Base-by-base conservation (phyloP, 2,888 invertebrate genomes). In the Drosophila macrothrix region DNA sequence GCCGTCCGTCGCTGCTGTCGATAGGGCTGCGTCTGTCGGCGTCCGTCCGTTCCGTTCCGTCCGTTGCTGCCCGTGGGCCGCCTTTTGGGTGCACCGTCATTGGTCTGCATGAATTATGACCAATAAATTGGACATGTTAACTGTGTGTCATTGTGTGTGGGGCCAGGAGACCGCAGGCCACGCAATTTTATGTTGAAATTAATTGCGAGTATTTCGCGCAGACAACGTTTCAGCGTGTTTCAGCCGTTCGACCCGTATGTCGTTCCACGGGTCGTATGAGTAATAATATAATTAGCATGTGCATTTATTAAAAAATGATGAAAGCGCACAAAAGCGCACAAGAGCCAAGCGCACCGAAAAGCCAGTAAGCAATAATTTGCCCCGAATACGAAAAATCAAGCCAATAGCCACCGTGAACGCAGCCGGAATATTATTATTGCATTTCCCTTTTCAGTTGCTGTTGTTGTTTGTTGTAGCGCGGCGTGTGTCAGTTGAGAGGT, bases 101-200 rank as follows among this genome's bases (percentile, higher is more conserved):
- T 80, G 81, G 68, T 59, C 59, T 73, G 77, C 89, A 84, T 89
- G 88, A 89, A 84, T 90, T 88, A 89, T 89, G 80, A 76, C 84
- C 90, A 84, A 89, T 90, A 89, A 89, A 89, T 88, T 88, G 88
- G 87, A 88, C 85, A 88, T 88, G 88, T 88, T 87, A 88, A 88
- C 85, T 88, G 87, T 87, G 81, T 88, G 83, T 80, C 83, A 78
- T 73, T 81, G 62, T 71, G 76, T 73, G 46, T 10, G 41, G 60
- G 62, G 52, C 22, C 53, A 49, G 67, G 52, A 73, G 64, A 85
- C 84, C 84, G 73, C 85, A 84, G 82, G 87, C 87, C 83, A 74
- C 73, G 82, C 87, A 87, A 84, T 87, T 84, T 84, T 77, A 78
- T 84, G 74, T 80, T 82, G 82, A 85, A 84, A 87, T 85, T 85